Conservation (phyloP, 1,140 invertebrate genomes). For the Brachionus sp. region DNA sequence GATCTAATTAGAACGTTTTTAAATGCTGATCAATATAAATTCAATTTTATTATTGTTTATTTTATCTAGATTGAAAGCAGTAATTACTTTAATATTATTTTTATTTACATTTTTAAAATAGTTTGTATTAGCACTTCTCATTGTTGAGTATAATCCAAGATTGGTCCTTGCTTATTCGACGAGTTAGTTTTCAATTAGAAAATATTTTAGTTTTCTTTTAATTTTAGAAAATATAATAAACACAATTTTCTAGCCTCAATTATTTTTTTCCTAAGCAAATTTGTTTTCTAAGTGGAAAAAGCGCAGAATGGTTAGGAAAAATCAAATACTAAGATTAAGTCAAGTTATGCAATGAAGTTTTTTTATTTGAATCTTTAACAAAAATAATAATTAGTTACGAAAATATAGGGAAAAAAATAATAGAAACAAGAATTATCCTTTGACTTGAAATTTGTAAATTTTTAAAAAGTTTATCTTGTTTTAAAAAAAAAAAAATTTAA, state of each 20-base stretch:
- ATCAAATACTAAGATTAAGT: conserved; percentile 16
- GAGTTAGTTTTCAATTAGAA: background rate
- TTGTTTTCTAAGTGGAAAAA: conserved; percentile 16
- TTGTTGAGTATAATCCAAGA: background rate
- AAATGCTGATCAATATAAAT: background rate
- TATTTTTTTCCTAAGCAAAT: background rate
- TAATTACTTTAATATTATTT: background rate
- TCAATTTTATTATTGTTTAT: background rate
- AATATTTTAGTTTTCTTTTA: conserved; percentile 15
- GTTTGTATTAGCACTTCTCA: background rate
- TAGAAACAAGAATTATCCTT: conserved; percentile 19
- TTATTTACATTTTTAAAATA: background rate
- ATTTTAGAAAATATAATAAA: conserved; percentile 12
- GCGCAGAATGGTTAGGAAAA: background rate
- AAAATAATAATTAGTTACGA: background rate
- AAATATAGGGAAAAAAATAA: background rate
- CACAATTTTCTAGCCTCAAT: background rate
- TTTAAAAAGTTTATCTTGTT: background rate
- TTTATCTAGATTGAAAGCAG: too few relatives aligned
- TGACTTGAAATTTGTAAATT: background rate
- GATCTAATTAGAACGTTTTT: too few relatives aligned
- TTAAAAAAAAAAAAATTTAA: background rate
- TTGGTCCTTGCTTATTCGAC: background rate
- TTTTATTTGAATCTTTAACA: background rate
- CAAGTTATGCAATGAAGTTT: conserved; percentile 1